Evolutionary conservation across 1,140 invertebrate species (phyloP), one percentile per base, ranked within the genome.

Genomic region (Colletes latitarsis): DNA sequence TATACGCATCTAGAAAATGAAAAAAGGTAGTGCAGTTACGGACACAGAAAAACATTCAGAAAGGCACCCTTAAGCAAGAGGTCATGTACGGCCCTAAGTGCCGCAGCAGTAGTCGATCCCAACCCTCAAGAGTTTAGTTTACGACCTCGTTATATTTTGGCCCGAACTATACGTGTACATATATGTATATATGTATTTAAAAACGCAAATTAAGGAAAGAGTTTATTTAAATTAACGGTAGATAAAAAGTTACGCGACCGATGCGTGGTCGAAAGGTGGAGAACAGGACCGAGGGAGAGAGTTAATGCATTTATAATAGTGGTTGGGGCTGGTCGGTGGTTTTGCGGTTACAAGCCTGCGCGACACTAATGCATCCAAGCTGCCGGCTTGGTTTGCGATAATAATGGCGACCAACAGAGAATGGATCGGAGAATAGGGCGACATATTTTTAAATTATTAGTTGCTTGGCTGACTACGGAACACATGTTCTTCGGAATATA

Each of bases 231-330:
- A 76, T 67, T 41, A 76, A 76, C 73, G 52, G 12, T 58, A 55
- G 63, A 49, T 57, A 76, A 76, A 85, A 75, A 82, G 72, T 83
- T 70, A 69, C 66, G 63, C 21, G 53, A 39, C 14, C 41, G 21
- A 53, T 21, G 14, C 57, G 30, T 21, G 67, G 75, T 63, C 39
- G 64, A 82, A 73, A 77, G 69, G 67, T n/a, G 30, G 57, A 75
- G 75, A 75, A 53, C 63, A 73, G 55, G 69, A 64, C 52, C 58
- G 60, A 77, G 73, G 60, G 84, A 77, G 87, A 84, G 85, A 88
- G 85, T 89, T 92, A 92, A 92, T 90, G 91, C 88, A 92, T 92
- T 92, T 92, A 88, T 91, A 90, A 92, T 91, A 85, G 87, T 84
- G 73, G 83, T 83, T 62, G 81, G 85, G 75, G 85, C 88, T 85